A percentile compares a stretch with the other conserved stretches of the same genome.
These are phyloP conservation scores for Littorina saxatilis DNA, from an alignment of 1,140 invertebrate genomes.

Conservation along the genomic window DNA sequence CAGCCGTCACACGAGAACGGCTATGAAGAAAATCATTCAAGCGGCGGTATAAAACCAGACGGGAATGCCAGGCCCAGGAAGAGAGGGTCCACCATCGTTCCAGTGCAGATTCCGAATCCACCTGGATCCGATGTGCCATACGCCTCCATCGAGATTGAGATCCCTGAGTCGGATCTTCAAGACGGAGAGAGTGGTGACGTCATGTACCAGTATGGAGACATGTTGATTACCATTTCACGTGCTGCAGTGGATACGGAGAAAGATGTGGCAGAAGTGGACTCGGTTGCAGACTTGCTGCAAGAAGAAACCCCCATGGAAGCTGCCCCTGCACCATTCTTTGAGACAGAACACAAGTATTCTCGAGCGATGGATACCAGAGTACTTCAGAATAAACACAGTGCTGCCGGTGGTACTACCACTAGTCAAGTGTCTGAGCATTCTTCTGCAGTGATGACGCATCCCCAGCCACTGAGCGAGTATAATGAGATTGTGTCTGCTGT, in stretches of 20 bases:
- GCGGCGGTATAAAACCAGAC: background rate
- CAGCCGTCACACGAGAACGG: background rate
- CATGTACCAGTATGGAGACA: constrained; percentile 33
- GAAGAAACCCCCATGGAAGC: background rate
- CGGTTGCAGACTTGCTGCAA: background rate
- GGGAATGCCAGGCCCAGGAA: background rate
- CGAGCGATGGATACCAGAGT: background rate
- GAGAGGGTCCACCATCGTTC: background rate
- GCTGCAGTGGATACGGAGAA: background rate
- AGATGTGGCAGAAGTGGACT: background rate
- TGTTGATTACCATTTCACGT: constrained; percentile 31
- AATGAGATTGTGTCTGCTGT: background rate
- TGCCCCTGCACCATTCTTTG: background rate
- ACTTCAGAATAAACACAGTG: background rate
- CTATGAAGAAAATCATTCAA: background rate
- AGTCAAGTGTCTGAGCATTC: no score
- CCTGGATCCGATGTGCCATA: background rate
- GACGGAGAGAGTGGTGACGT: background rate
- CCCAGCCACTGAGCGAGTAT: constrained; percentile 15
- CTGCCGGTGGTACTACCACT: no score
- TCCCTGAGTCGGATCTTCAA: constrained; percentile 6
- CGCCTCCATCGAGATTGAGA: constrained; percentile 31
- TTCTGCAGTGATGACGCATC: background rate
- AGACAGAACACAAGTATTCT: constrained; percentile 5
- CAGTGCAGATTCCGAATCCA: background rate